Conservation (phyloP, 1,140 invertebrate species). For the Bilobella aurantiaca region DNA sequence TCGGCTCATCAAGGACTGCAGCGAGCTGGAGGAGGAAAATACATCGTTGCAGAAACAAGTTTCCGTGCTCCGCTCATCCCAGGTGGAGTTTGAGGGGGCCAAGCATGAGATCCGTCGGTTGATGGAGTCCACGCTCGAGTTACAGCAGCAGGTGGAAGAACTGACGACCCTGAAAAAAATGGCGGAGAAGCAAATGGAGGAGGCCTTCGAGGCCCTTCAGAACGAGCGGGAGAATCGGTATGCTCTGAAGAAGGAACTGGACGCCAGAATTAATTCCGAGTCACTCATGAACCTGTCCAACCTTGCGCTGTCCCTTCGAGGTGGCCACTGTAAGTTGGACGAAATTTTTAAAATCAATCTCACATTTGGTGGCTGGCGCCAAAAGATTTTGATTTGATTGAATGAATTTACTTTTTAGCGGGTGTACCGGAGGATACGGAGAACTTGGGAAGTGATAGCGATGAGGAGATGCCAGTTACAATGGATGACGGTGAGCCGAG, state of each 20-base stretch:
- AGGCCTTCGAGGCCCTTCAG: slow-evolving; percentile 77
- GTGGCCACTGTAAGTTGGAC: slow-evolving; percentile 38
- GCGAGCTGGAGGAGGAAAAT: slow-evolving; percentile 96
- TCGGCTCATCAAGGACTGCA: slow-evolving; percentile 78
- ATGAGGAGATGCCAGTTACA: slow-evolving; percentile 38
- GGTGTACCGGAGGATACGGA: too few species aligned
- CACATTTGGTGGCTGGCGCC: too few species aligned
- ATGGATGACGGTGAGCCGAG: slow-evolving; percentile 69
- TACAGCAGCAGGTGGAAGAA: slow-evolving; percentile 81
- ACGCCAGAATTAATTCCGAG: slow-evolving; percentile 80
- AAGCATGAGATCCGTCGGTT: slow-evolving; percentile 90
- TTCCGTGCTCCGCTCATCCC: slow-evolving; percentile 66
- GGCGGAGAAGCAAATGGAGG: slow-evolving; percentile 92
- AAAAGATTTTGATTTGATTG: too few species aligned
- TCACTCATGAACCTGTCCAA: slow-evolving; percentile 85
- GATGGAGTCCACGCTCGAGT: slow-evolving; percentile 72
- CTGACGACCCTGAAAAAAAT: slow-evolving; percentile 81
- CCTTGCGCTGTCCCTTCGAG: slow-evolving; percentile 72
- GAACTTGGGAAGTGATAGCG: too few species aligned
- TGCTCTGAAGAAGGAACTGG: slow-evolving; percentile 93
- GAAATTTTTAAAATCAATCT: too few species aligned
- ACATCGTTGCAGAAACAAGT: slow-evolving; percentile 95
- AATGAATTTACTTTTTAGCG: too few species aligned
- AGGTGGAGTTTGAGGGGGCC: slow-evolving; percentile 92
- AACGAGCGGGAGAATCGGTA: slow-evolving; percentile 90